Percentiles rank a stretch among this genome's conserved stretches.
Conservation (phyloP, 2,113 vertebrate species). For the Manacus vitellinus region DNA sequence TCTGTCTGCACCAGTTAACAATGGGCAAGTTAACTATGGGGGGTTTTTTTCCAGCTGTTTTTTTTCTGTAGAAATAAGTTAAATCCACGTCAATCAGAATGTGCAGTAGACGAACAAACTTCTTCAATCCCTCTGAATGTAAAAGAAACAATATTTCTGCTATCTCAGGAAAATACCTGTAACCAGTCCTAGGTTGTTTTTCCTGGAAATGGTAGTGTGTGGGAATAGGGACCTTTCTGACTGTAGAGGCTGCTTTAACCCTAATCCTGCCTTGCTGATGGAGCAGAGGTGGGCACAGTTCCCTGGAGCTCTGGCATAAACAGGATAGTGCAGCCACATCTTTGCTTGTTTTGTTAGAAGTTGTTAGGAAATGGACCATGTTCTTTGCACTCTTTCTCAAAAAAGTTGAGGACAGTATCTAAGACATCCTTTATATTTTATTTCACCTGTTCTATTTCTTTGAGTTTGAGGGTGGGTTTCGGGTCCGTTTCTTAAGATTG, state of each 20-base stretch:
- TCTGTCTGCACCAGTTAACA: neutral
- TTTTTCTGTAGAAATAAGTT: neutral
- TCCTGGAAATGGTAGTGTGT: neutral
- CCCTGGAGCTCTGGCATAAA: neutral
- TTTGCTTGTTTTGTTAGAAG: rapidly evolving
- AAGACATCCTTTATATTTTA: neutral
- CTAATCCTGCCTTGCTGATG: neutral
- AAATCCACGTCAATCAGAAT: neutral
- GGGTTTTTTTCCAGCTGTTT: neutral
- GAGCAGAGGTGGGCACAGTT: neutral
- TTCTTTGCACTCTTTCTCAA: rapidly evolving
- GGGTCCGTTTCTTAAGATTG: neutral
- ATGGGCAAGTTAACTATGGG: neutral
- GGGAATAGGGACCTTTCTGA: neutral
- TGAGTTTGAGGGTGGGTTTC: neutral
- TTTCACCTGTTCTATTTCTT: neutral
- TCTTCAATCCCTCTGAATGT: neutral
- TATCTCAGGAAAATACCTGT: neutral
- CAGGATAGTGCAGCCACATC: neutral
- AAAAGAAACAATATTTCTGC: neutral
- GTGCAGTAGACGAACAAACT: neutral
- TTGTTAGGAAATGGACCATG: rapidly evolving
- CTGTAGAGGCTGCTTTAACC: neutral
- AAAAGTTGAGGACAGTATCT: neutral
- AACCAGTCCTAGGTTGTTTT: neutral